A percentile compares a stretch with the other conserved stretches of the same genome.
phyloP scores from a whole-genome alignment of 1,140 invertebrate species.

The Platyscapa corneri region DNA sequence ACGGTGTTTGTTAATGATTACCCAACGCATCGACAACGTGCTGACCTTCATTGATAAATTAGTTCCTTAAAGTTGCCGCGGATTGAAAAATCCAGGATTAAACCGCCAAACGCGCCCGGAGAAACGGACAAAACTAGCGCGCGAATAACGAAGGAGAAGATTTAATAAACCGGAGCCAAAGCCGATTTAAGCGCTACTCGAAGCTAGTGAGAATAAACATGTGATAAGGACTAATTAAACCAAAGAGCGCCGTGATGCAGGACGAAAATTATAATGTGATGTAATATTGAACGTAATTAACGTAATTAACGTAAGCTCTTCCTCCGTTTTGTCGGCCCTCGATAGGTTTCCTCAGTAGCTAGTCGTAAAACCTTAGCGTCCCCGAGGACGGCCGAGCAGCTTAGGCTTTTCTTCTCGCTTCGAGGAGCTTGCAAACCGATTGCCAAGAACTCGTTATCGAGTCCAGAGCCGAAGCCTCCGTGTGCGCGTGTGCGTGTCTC shows the following conservation, averaged over 20 bases:
- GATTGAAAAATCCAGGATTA: neutral
- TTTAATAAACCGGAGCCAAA: constrained; percentile 35
- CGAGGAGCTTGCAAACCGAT: neutral
- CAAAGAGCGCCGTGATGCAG: constrained; percentile 62
- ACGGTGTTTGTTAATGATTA: neutral
- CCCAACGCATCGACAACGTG: neutral
- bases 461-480: neutral
- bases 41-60: neutral
- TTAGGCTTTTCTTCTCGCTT: neutral
- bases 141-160: neutral
- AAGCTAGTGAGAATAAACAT: constrained; percentile 70
- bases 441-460: neutral
- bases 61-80: neutral
- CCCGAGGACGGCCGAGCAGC: neutral
- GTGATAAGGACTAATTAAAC: constrained; percentile 69
- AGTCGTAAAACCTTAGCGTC: neutral
- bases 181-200: constrained; percentile 18
- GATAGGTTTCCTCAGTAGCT: neutral
- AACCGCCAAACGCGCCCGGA: too few relatives aligned
- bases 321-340: neutral
- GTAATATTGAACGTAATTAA: constrained; percentile 4
- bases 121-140: too few relatives aligned
- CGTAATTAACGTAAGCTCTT: too few relatives aligned
- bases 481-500: too few relatives aligned
- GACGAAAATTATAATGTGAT: constrained; percentile 37